A percentile compares a stretch with the other conserved stretches of the same genome.
These are phyloP conservation scores for Stenodema calcarata DNA, from an alignment of 2,888 invertebrate genomes.

Conservation along the genomic window DNA sequence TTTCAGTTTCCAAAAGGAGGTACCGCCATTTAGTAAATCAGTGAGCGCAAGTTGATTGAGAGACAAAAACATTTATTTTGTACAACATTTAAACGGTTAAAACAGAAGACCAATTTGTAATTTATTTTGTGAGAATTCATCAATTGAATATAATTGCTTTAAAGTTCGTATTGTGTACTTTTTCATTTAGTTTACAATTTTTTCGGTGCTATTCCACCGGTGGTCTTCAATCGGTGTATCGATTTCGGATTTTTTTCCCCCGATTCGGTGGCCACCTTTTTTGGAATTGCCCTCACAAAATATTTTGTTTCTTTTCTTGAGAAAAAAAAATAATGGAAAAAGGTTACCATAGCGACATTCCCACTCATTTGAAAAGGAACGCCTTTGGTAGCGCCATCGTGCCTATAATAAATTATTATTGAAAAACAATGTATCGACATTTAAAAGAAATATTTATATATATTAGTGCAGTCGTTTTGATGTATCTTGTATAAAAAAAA, in stretches of 20 bases:
- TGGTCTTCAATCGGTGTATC: neutral
- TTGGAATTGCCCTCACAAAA: neutral
- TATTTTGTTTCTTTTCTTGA: neutral
- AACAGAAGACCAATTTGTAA: neutral
- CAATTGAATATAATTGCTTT: neutral
- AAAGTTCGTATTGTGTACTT: neutral
- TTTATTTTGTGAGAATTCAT: neutral
- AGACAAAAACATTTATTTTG: neutral
- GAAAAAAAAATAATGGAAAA: slow-evolving; percentile 19
- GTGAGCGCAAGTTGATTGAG: neutral
- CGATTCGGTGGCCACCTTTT: neutral
- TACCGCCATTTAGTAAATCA: neutral
- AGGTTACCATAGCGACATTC: slow-evolving; percentile 47
- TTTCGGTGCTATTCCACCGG: neutral
- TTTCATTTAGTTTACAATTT: neutral
- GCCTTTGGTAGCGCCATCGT: slow-evolving; percentile 41
- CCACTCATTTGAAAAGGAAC: slow-evolving; percentile 32
- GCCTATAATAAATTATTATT: slow-evolving; percentile 35
- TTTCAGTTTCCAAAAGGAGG: neutral
- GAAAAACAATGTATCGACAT: slow-evolving; percentile 24
- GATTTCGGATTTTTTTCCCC: neutral
- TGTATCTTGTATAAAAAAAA: slow-evolving; percentile 24
- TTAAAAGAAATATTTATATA: slow-evolving; percentile 27
- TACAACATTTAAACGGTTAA: neutral
- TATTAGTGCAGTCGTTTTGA: slow-evolving; percentile 26